Evolutionary conservation across 1,140 invertebrate genomes (phyloP).

Genomic region (Nixonia krombeini): DNA sequence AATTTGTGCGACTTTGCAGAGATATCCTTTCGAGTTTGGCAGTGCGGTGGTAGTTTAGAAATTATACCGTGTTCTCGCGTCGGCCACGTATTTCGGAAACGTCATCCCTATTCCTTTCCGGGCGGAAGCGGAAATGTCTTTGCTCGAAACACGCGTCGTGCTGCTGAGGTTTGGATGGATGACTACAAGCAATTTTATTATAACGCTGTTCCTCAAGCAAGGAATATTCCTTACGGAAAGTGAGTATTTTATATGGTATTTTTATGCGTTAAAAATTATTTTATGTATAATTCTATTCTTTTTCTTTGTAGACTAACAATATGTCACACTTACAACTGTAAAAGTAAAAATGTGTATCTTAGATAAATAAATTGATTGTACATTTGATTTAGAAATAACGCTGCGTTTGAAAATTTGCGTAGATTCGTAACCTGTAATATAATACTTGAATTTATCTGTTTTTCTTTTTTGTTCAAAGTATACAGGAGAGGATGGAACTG

Average conservation of each 20-base stretch:
- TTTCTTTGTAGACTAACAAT: no score
- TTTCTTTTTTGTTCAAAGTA: constrained; percentile 73
- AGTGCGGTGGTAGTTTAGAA: constrained; percentile 94
- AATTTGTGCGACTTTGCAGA: constrained; percentile 66
- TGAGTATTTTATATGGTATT: constrained; percentile 74
- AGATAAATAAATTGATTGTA: no score
- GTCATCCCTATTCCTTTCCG: constrained; percentile 95
- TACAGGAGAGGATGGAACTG: constrained; percentile 87
- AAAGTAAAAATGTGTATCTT: no score
- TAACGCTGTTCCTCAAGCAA: constrained; percentile 86
- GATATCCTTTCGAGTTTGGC: constrained; percentile 91
- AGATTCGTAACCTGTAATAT: no score
- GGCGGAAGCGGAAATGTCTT: constrained; percentile 93
- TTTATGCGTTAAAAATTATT: no score
- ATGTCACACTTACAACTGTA: no score
- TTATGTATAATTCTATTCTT: no score
- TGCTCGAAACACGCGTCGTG: constrained; percentile 87
- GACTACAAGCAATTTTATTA: constrained; percentile 95
- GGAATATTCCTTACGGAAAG: constrained; percentile 91
- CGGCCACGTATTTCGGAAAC: constrained; percentile 93
- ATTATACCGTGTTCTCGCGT: constrained; percentile 95
- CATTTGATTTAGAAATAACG: no score
- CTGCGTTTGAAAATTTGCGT: no score
- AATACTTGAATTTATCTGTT: constrained; percentile 32
- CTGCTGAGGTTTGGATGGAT: constrained; percentile 97